phyloP scores from a whole-genome alignment of 2,888 invertebrate genomes.

The Acrobasis suavella region DNA sequence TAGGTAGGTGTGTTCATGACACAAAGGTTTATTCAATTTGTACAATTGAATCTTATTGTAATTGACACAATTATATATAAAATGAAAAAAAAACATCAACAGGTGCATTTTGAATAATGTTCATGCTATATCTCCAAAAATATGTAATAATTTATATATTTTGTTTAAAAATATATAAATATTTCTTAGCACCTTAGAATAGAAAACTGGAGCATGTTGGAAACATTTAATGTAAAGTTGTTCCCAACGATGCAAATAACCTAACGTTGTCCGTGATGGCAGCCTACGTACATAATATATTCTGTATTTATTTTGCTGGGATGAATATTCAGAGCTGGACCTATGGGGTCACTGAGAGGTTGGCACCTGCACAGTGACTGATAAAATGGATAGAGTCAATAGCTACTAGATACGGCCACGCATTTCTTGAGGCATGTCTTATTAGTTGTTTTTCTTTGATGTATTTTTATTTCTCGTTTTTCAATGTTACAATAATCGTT shows the following conservation, averaged over 20 bases:
- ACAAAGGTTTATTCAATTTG: too few relatives aligned
- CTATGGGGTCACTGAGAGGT: constrained; percentile 28
- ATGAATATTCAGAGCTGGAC: constrained; percentile 34
- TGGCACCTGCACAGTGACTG: constrained; percentile 27
- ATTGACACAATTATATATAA: too few relatives aligned
- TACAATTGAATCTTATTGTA: too few relatives aligned
- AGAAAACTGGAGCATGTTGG: not conserved
- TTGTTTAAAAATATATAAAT: too few relatives aligned
- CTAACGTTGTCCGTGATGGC: constrained; percentile 20
- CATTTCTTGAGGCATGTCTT: not conserved
- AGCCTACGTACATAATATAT: constrained; percentile 32
- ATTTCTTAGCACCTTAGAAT: not conserved
- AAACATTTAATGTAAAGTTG: constrained; percentile 31
- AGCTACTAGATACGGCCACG: not conserved
- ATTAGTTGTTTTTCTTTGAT: not conserved
- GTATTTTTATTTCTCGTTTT: not conserved
- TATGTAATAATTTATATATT: too few relatives aligned
- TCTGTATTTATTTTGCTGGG: constrained; percentile 32
- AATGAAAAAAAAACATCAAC: too few relatives aligned
- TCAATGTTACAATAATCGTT: too few relatives aligned
- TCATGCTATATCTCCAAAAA: too few relatives aligned
- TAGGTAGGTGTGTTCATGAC: too few relatives aligned
- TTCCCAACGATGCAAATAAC: constrained; percentile 31
- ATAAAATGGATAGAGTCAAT: constrained; percentile 24
- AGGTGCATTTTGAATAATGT: too few relatives aligned